Conservation (phyloP, 64 coral and sea anemone species). For the Actinia equina region DNA sequence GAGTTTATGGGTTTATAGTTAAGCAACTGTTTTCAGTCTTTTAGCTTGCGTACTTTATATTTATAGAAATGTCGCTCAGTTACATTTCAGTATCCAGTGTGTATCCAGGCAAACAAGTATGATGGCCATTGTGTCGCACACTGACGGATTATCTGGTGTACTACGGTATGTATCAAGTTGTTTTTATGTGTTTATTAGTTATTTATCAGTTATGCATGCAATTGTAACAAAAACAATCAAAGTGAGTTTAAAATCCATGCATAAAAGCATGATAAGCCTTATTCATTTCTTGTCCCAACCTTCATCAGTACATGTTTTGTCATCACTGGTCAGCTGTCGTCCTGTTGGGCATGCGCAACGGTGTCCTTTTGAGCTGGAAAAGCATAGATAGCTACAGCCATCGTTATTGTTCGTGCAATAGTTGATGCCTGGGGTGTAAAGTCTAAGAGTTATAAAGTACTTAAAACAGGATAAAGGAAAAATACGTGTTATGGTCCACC, state of each 20-base stretch:
- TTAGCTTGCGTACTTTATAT: too few species aligned
- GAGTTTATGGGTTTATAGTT: too few species aligned
- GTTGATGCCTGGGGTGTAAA: constrained; percentile 26
- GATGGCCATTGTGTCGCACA: too few species aligned
- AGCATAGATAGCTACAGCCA: constrained; percentile 70
- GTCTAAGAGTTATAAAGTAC: background rate
- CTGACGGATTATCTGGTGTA: too few species aligned
- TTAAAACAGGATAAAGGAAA: background rate
- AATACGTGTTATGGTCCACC: background rate
- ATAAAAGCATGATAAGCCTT: background rate
- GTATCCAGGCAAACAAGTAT: too few species aligned
- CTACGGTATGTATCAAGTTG: background rate
- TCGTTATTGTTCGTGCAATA: constrained; percentile 38
- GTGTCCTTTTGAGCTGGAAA: constrained; percentile 47
- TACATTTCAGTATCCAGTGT: too few species aligned
- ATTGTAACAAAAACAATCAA: background rate
- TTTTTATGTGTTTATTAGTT: background rate
- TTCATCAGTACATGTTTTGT: constrained; percentile 26
- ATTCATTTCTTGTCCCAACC: constrained; percentile 16
- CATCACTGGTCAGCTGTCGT: constrained; percentile 37
- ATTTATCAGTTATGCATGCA: background rate
- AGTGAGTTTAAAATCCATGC: background rate
- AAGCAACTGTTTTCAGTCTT: too few species aligned
- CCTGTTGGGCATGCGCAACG: constrained; percentile 51
- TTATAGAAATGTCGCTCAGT: too few species aligned